A percentile compares a stretch with the other conserved stretches of the same genome.
These are phyloP conservation scores for Melanaphis sacchari DNA, from an alignment of 1,140 invertebrate genomes.

Conservation along the genomic window DNA sequence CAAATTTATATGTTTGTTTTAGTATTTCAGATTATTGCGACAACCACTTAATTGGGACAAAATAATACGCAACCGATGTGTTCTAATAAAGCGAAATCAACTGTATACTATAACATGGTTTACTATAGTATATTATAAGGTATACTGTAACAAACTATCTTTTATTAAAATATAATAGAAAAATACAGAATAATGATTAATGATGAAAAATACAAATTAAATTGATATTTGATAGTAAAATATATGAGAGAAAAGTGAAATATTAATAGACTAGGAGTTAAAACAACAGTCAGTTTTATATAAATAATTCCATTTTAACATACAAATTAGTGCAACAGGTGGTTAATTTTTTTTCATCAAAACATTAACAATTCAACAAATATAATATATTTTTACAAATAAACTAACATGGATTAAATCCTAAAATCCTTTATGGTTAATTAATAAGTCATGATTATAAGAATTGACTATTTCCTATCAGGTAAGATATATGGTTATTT, in stretches of 20 bases:
- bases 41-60: too few species aligned
- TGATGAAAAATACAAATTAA: neutral
- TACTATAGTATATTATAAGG: too few species aligned
- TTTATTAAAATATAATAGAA: slow-evolving; percentile 15
- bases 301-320: neutral
- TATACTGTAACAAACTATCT: neutral
- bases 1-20: too few species aligned
- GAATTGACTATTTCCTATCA: neutral
- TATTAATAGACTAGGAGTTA: neutral
- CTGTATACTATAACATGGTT: too few species aligned
- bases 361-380: neutral
- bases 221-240: neutral
- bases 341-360: neutral
- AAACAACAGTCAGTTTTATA: neutral
- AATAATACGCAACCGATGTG: too few species aligned
- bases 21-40: too few species aligned
- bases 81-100: too few species aligned
- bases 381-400: neutral
- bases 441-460: neutral
- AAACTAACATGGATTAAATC: neutral
- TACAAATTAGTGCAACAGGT: neutral
- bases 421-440: neutral
- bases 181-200: neutral
- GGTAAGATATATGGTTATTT: neutral
- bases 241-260: neutral